phyloP scores from a whole-genome alignment of 2,888 invertebrate genomes.

The Seira musarum region DNA sequence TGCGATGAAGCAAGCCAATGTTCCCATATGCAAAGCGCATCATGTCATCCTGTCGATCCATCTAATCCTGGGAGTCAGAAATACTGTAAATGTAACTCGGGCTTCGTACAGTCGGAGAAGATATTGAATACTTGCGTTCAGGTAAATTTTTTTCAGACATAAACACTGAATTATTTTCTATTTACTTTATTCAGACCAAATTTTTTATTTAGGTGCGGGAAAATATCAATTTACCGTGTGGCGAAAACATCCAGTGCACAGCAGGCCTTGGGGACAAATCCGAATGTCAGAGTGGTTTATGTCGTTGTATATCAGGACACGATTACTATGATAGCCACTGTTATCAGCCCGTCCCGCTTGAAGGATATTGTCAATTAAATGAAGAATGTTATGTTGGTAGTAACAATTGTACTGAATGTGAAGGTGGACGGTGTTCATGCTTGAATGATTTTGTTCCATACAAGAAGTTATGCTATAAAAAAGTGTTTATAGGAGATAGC shows the following conservation, averaged over 20 bases:
- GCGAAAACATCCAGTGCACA: background rate
- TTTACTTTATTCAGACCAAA: too few species aligned
- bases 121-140: too few species aligned
- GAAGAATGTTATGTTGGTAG: constrained; percentile 11
- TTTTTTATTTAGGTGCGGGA: background rate
- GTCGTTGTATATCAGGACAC: background rate
- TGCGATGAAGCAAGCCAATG: too few species aligned
- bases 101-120: too few species aligned
- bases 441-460: background rate
- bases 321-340: background rate
- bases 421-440: background rate
- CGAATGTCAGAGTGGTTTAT: background rate
- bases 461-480: background rate
- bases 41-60: too few species aligned
- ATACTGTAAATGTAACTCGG: too few species aligned
- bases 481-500: background rate
- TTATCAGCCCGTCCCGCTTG: background rate
- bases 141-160: too few species aligned
- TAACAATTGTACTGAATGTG: background rate
- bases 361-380: background rate
- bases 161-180: too few species aligned
- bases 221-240: background rate
- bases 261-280: constrained; percentile 1
- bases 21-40: too few species aligned
- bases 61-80: too few species aligned